Conservation (phyloP, 2,888 invertebrate species). For the Eugnorisma glareosa region DNA sequence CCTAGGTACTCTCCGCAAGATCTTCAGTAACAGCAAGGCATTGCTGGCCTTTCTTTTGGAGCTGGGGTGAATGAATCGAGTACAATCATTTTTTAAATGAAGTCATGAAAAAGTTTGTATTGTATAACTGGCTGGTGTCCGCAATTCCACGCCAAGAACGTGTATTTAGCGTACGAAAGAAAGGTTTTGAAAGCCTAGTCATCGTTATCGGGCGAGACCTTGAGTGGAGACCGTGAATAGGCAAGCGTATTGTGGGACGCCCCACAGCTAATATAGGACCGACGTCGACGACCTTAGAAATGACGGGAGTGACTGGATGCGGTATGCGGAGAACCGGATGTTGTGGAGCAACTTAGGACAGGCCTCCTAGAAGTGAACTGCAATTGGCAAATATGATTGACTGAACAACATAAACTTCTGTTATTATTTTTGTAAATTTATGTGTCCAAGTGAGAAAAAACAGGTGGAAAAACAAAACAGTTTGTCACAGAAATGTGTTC, state of each 20-base stretch:
- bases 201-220: conserved; percentile 14
- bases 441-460: not conserved
- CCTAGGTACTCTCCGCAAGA: not conserved
- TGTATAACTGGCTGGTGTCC: no score
- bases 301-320: not conserved
- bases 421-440: not conserved
- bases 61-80: not conserved
- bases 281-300: conserved; percentile 27
- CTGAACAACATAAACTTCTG: not conserved
- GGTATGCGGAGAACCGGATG: conserved; percentile 9
- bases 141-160: no score
- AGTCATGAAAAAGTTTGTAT: not conserved
- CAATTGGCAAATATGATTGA: no score
- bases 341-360: not conserved
- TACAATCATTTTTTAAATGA: not conserved
- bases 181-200: not conserved
- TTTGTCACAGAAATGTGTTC: conserved; percentile 2
- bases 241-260: not conserved
- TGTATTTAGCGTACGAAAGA: no score
- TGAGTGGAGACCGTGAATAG: not conserved
- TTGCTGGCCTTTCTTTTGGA: not conserved
- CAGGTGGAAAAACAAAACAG: not conserved
- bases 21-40: not conserved
- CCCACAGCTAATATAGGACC: not conserved
- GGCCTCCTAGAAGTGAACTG: not conserved